Base-by-base conservation (phyloP, 2,888 invertebrate genomes). In the Chrysolina americana region DNA sequence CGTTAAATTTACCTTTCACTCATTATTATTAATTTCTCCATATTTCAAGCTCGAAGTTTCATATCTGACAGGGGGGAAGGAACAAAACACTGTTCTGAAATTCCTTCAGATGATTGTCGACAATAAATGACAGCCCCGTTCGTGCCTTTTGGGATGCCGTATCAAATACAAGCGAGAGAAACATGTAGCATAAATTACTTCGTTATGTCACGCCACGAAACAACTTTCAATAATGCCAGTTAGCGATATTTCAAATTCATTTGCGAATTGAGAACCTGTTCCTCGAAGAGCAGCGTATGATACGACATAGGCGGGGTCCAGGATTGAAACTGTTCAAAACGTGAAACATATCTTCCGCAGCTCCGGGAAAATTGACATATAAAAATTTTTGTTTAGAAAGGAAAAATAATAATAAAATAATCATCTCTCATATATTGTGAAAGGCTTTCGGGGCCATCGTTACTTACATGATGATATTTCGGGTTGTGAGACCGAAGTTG, bases 141-240 rank as follows among this genome's bases (percentile, higher is more conserved):
- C 53, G 1, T 53, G 53, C 21, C 53, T 19, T 13, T 53, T 19
- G 53, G 48, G 53, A 23, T 21, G 53, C 10, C 21, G 53, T 53
- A 11, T 53, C 53, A 53, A 53, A 53, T 53, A 21, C 19, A 21
- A 10, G 11, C 11, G 53, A 21, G 53, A 10, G 13, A 21, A 53
- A 53, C 53, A 53, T 13, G 11, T 10, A 53, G 53, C 53, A 53
- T 53, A 53, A 53, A 53, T 53, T 53, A 53, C 53, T 53, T 53
- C 53, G 53, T 21, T 53, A 21, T 53, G 53, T 53, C 53, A 53
- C 53, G 53, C 21, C 53, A 21, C 11, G 53, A 13, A 53, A 53
- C 53, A 53, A 53, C 53, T 53, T 53, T 53, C 53, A 21, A 53
- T 53, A 53, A 53, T 53, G 11, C 53, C 5, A 21, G 53, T 53